Evolutionary conservation across 1,140 invertebrate species (phyloP), one percentile per base, ranked within the genome.

Genomic region (Pogonomyrmex californicus): DNA sequence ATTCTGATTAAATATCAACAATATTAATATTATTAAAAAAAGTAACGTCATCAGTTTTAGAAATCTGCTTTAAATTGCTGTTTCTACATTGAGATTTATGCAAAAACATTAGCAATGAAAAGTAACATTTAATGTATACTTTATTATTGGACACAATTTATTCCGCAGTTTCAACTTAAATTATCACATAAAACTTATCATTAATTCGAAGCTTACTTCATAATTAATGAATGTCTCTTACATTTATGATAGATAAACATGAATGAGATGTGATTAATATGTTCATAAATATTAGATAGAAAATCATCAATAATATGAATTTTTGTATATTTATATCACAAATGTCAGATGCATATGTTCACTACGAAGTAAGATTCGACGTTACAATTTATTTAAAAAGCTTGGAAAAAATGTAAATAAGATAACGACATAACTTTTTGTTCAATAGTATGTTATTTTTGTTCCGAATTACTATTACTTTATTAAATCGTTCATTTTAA

Each of bases 131-230:
- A 51, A n/a, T 12, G 17, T 23, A 33, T 14, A 10, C n/a, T n/a
- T 30, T 51, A 30, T 66, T 38, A 66, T 79, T 79, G 5, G 60
- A 66, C 60, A 51, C 44, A 66, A 66, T 79, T 63, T 36, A 38
- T 78, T 49, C 47, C 54, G n/a, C 44, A 51, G 12, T 66, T 66
- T 41, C 1, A 66, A 49, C 6, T 60, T 4, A 38, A 58, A n/a
- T 76, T n/a, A 30, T 76, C 12, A 9, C 17, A 41, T 60, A 1
- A 58, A 73, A n/a, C 0, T 30, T 9, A 38, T 38, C 1, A 75
- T 38, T 56, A 41, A 60, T 17, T 60, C 5, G 54, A 76, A 4
- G 30, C 54, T 73, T 73, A 41, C 70, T 60, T 75, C 12, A 76
- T 60, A 60, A 30, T 76, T 76, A 76, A 60, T 44, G 30, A 47